These are phyloP conservation scores for Gymnocypris eckloni DNA, from an alignment of 2,797 vertebrate genomes.

Conservation along the genomic window DNA sequence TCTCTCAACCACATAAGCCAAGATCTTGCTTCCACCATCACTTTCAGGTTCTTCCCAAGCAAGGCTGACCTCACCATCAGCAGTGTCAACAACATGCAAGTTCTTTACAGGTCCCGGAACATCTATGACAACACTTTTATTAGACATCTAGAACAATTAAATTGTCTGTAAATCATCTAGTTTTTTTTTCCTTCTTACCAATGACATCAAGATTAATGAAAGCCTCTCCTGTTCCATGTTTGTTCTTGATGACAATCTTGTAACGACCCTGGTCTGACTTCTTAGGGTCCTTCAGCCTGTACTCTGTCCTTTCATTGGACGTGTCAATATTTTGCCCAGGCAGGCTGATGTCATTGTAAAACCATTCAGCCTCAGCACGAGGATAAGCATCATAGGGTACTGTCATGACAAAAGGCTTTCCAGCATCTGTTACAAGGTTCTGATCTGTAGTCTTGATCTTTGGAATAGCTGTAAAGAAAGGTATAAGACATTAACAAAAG, in stretches of 20 bases:
- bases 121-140: slow-evolving; percentile 74
- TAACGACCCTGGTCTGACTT: slow-evolving; percentile 90
- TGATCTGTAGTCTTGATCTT: slow-evolving; percentile 96
- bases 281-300: slow-evolving; percentile 89
- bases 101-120: slow-evolving; percentile 94
- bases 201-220: slow-evolving; percentile 94
- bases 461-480: slow-evolving; percentile 83
- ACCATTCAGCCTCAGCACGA: slow-evolving; percentile 94
- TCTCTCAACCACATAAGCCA: slow-evolving; percentile 92
- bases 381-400: slow-evolving; percentile 97
- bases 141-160: slow-evolving; percentile 1
- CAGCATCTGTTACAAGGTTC: slow-evolving; percentile 93
- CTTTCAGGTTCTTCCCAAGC: slow-evolving; percentile 97
- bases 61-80: slow-evolving; percentile 95
- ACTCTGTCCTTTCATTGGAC: slow-evolving; percentile 87
- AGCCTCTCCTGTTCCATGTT: slow-evolving; percentile 92
- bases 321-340: slow-evolving; percentile 91
- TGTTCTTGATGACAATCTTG: slow-evolving; percentile 91
- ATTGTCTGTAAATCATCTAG: neutral
- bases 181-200: slow-evolving; percentile 78
- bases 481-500: slow-evolving; percentile 30
- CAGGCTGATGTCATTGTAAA: slow-evolving; percentile 81
- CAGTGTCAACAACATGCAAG: slow-evolving; percentile 90
- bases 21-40: slow-evolving; percentile 95
- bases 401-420: slow-evolving; percentile 90